Evolutionary conservation across 2,113 vertebrate genomes (phyloP), one percentile per base, ranked within the genome.

Genomic region (Progne subis): DNA sequence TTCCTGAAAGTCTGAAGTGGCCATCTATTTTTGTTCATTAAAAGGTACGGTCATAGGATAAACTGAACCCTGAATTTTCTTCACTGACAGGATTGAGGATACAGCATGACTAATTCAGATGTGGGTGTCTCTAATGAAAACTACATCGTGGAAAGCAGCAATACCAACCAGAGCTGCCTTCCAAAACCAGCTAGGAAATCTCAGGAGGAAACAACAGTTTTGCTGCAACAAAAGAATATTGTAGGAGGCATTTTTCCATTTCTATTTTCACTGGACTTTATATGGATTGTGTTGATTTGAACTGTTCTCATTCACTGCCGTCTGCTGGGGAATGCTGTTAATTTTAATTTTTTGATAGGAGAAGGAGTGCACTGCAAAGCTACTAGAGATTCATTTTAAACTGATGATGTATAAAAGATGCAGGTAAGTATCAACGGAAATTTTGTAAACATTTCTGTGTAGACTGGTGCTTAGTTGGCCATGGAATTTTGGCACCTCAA

Each of bases 361-460:
- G 46, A 11, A 85, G 13, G 19, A 55, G 1, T 32, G 43, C 18
- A 25, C 9, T 43, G 31, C 16, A 69, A 74, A 78, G 7, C 8
- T 3, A 5, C 69, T 43, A 32, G 21, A 0, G 6, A 26, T 44
- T 15, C 0, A 0, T 65, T 94, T 72, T 14, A 81, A 86, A 52
- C 3, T 61, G 12, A 5, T 8, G 15, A 29, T 75, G 2, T 2
- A 56, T 52, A 28, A 53, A 61, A 46, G 7, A 65, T 24, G 7
- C 11, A 67, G 7, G 12, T 41, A 63, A 37, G 2, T 25, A 53
- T 28, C 9, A 47, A 90, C n/a, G 9, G 12, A 63, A 59, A 41
- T 28, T 68, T 56, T 47, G 60, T 6, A 75, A 46, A 59, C 5
- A 5, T 18, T 76, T 21, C 8, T 49, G 8, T 37, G 24, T 23